A percentile compares a stretch with the other conserved stretches of the same genome.
Conservation (phyloP, 1,140 invertebrate genomes). For the Psix sp. region DNA sequence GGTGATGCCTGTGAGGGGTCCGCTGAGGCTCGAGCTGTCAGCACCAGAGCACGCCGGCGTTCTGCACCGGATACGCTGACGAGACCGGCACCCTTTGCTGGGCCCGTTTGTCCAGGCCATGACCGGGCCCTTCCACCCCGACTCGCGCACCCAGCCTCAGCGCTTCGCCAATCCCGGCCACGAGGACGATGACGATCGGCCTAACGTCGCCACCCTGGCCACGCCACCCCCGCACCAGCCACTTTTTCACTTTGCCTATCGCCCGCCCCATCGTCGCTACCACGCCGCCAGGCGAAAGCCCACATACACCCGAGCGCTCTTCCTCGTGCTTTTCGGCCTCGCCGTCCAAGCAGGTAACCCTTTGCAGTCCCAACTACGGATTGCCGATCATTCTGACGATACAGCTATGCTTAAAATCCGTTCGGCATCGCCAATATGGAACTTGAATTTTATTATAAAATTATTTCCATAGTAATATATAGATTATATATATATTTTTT, state of each 20-base stretch:
- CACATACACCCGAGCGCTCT: conserved; percentile 19
- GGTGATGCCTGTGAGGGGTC: conserved; percentile 40
- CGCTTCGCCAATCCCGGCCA: conserved; percentile 32
- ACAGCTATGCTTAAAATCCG: too few relatives aligned
- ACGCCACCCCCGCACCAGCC: not conserved
- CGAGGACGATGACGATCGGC: conserved; percentile 54
- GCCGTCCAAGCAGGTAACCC: conserved; percentile 37
- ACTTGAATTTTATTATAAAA: too few relatives aligned
- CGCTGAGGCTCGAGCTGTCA: conserved; percentile 36
- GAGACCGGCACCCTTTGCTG: conserved; percentile 53
- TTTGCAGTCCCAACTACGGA: too few relatives aligned
- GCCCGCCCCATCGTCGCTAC: conserved; percentile 30
- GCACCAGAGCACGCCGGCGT: conserved; percentile 43
- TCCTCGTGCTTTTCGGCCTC: conserved; percentile 42
- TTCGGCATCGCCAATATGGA: too few relatives aligned
- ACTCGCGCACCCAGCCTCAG: conserved; percentile 48
- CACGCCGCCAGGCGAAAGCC: conserved; percentile 48
- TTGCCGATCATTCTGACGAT: too few relatives aligned
- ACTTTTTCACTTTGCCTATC: conserved; percentile 3
- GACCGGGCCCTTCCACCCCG: conserved; percentile 47
- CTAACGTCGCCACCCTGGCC: conserved; percentile 13
- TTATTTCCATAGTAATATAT: too few relatives aligned
- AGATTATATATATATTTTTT: too few relatives aligned
- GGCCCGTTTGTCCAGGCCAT: conserved; percentile 58
- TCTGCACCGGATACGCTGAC: conserved; percentile 52